These are phyloP conservation scores for Karalla daura DNA, from an alignment of 2,797 vertebrate genomes.

Conservation along the genomic window DNA sequence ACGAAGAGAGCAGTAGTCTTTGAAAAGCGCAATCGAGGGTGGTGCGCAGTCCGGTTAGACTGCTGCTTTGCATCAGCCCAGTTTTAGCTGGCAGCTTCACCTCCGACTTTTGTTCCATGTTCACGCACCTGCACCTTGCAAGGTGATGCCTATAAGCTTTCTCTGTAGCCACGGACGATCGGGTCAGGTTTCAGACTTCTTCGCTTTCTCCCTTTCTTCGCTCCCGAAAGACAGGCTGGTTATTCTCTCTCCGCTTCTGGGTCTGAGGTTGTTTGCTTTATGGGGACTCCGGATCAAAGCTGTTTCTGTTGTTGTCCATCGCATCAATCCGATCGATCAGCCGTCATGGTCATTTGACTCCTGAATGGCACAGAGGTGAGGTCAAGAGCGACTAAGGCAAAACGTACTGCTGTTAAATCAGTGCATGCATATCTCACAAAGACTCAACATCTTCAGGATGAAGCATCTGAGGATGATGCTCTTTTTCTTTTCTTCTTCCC, in stretches of 20 bases:
- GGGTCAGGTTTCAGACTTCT: slow-evolving; percentile 51
- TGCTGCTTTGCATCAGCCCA: background rate
- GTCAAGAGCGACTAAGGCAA: background rate
- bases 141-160: slow-evolving; percentile 32
- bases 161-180: background rate
- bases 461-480: slow-evolving; percentile 11
- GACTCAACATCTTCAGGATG: background rate
- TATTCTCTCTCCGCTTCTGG: slow-evolving; percentile 7
- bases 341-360: background rate
- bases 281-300: background rate
- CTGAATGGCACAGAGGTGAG: background rate
- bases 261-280: slow-evolving; percentile 10
- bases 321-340: slow-evolving; percentile 10
- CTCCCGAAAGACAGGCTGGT: slow-evolving; percentile 27
- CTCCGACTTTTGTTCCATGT: slow-evolving; percentile 2
- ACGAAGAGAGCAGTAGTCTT: slow-evolving; percentile 9
- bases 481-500: background rate
- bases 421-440: background rate
- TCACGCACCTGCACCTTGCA: slow-evolving; percentile 50
- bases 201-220: slow-evolving; percentile 31
- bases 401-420: background rate
- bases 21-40: slow-evolving; percentile 5
- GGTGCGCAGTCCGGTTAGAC: slow-evolving; percentile 8
- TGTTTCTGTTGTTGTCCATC: background rate
- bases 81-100: slow-evolving; percentile 6